Conservation (phyloP, 1,140 invertebrate species). For the Mya arenaria region DNA sequence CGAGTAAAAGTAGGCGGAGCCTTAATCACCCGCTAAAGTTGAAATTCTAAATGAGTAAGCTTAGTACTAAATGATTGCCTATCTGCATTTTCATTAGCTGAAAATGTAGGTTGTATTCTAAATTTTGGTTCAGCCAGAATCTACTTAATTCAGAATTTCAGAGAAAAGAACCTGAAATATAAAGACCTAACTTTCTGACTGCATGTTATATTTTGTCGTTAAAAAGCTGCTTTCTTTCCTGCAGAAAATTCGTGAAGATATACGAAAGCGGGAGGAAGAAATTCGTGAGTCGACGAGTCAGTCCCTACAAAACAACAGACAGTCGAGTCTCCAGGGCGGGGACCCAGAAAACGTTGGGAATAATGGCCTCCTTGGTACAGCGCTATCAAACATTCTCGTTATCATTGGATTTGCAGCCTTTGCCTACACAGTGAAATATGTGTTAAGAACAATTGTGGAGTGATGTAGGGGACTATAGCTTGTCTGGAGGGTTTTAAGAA, state of each 20-base stretch:
- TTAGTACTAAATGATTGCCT: too few relatives aligned
- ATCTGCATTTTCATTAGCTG: too few relatives aligned
- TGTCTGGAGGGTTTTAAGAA: too few relatives aligned
- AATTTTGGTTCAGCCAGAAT: too few relatives aligned
- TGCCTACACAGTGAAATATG: constrained; percentile 93
- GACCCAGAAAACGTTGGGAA: constrained; percentile 66
- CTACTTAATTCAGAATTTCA: too few relatives aligned
- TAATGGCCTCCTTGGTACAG: constrained; percentile 87
- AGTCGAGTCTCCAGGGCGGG: constrained; percentile 46
- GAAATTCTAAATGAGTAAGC: too few relatives aligned
- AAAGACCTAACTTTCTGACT: too few relatives aligned
- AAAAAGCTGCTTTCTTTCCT: background rate
- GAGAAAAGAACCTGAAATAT: too few relatives aligned
- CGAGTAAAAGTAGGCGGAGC: too few relatives aligned
- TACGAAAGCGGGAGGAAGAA: constrained; percentile 79
- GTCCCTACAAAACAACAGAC: constrained; percentile 35
- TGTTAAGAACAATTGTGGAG: constrained; percentile 84
- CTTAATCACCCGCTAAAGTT: too few relatives aligned
- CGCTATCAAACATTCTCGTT: constrained; percentile 90
- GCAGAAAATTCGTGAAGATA: constrained; percentile 81
- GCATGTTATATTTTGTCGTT: background rate
- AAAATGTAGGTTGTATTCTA: too few relatives aligned
- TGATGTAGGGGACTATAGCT: too few relatives aligned
- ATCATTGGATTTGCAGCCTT: constrained; percentile 92
- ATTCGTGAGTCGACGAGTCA: constrained; percentile 63